Conservation (phyloP, 92 coral and sea anemone genomes). For the Phymanthus crucifer region DNA sequence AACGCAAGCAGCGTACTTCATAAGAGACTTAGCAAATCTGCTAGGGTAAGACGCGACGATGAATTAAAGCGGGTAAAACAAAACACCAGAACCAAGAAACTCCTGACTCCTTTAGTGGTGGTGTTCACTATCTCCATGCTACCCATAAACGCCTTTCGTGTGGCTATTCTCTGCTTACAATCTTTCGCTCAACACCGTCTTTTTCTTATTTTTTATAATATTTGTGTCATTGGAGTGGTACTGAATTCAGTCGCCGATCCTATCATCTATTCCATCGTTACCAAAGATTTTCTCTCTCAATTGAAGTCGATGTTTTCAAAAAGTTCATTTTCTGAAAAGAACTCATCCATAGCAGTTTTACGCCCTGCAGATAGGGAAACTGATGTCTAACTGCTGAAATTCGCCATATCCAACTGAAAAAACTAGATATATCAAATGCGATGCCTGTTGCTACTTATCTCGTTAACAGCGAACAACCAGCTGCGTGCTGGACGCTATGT, state of each 20-base stretch:
- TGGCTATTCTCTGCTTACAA: conserved; percentile 15
- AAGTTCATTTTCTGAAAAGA: not conserved
- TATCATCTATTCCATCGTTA: conserved; percentile 50
- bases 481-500: too few species aligned
- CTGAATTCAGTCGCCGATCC: conserved; percentile 64
- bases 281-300: conserved; percentile 31
- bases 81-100: conserved; percentile 44
- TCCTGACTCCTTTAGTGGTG: conserved; percentile 57
- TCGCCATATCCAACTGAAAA: not conserved
- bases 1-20: conserved; percentile 31
- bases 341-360: not conserved
- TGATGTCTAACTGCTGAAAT: not conserved
- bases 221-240: conserved; percentile 33
- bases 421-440: too few species aligned
- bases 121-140: conserved; percentile 63
- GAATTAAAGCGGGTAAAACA: conserved; percentile 38
- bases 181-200: conserved; percentile 5
- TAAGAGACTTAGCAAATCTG: conserved; percentile 25
- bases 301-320: conserved; percentile 6
- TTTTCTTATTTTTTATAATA: conserved; percentile 21
- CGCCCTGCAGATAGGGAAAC: conserved; percentile 16
- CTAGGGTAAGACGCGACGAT: conserved; percentile 9
- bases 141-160: conserved; percentile 42
- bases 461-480: too few species aligned
- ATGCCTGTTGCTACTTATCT: too few species aligned